Percentiles rank a stretch among this genome's conserved stretches.
Evolutionary conservation across 1,140 invertebrate genomes (phyloP).

Genomic region (Aphidius ervi): DNA sequence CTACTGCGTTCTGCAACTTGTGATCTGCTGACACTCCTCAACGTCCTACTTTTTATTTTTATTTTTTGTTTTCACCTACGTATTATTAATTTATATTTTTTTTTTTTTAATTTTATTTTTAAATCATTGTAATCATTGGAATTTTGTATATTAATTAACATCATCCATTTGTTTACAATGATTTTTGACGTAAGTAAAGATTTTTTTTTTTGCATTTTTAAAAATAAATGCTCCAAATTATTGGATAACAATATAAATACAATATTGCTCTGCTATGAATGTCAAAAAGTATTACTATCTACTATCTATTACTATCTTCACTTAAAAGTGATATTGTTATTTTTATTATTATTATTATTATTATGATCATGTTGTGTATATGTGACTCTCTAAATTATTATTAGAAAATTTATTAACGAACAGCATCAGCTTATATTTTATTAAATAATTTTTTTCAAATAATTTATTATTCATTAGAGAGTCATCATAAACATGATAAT

Average conservation of each 20-base stretch:
- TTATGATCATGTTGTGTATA: too few species aligned
- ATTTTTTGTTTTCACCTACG: not conserved
- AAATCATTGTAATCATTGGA: not conserved
- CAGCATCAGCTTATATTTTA: too few species aligned
- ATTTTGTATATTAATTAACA: not conserved
- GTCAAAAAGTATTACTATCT: not conserved
- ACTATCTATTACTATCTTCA: too few species aligned
- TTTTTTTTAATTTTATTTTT: not conserved
- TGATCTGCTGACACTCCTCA: not conserved
- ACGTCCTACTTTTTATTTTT: not conserved
- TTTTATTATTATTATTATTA: too few species aligned
- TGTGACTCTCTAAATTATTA: too few species aligned
- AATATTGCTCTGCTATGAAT: conserved; percentile 5
- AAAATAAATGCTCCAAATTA: not conserved
- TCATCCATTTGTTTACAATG: not conserved
- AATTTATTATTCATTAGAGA: too few species aligned
- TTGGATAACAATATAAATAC: too few species aligned
- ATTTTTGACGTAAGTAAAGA: not conserved
- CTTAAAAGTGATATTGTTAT: too few species aligned
- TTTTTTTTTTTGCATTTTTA: not conserved
- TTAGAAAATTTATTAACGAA: too few species aligned
- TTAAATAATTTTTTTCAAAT: too few species aligned
- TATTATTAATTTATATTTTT: not conserved
- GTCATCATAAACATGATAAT: too few species aligned
- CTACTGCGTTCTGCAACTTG: not conserved